Percentiles rank a stretch among this genome's conserved stretches.
These are phyloP conservation scores for Atta texana DNA, from an alignment of 1,140 invertebrate species.

Conservation along the genomic window DNA sequence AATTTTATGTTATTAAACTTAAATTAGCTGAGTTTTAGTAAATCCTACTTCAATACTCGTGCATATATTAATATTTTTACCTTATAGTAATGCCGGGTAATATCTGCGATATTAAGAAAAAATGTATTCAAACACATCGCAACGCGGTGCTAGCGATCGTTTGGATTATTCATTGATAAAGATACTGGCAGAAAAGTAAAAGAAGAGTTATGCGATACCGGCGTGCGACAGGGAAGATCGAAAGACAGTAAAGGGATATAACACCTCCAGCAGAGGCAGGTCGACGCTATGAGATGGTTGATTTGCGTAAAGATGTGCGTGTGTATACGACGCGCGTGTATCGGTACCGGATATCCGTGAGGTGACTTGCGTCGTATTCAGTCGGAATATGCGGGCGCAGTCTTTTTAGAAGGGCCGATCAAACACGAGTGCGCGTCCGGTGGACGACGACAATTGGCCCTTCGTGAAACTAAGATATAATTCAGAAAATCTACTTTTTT, in stretches of 20 bases:
- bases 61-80: neutral
- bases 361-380: conserved; percentile 71
- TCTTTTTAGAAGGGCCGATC: conserved; percentile 66
- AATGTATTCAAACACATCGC: neutral
- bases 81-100: neutral
- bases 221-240: neutral
- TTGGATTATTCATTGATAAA: conserved; percentile 21
- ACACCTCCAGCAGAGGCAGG: conserved; percentile 13
- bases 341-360: conserved; percentile 84
- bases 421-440: conserved; percentile 43
- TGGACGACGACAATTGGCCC: conserved; percentile 9
- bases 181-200: conserved; percentile 1
- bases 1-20: no score
- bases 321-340: conserved; percentile 42
- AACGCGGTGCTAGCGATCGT: neutral
- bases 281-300: conserved; percentile 46
- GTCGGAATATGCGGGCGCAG: conserved; percentile 80
- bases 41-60: no score
- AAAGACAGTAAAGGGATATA: conserved; percentile 33
- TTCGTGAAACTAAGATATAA: neutral
- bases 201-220: conserved; percentile 37
- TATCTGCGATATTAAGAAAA: neutral
- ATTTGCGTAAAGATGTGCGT: conserved; percentile 54
- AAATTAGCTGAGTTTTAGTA: no score
- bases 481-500: conserved; percentile 3